phyloP scores from a whole-genome alignment of 1,140 invertebrate species.

The Drosophila yakuba region DNA sequence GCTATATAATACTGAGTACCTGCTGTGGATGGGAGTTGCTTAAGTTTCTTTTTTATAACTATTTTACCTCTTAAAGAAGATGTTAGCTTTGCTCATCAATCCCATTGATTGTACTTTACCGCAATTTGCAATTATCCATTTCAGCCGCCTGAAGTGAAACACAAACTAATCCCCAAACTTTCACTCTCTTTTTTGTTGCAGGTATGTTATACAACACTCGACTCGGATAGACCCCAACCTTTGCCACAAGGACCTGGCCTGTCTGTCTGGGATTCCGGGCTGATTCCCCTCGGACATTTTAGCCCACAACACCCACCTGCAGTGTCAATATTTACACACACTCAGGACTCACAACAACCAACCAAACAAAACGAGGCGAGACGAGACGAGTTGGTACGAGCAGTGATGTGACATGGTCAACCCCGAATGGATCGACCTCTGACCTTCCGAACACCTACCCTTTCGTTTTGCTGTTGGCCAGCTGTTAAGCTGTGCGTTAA shows the following conservation, averaged over 20 bases:
- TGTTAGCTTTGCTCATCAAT: background rate
- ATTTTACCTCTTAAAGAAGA: no score
- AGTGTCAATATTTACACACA: constrained; percentile 69
- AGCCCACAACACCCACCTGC: constrained; percentile 52
- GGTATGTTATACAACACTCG: constrained; percentile 44
- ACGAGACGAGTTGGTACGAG: constrained; percentile 19
- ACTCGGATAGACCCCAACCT: constrained; percentile 34
- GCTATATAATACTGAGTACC: no score
- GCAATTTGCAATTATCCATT: constrained; percentile 9
- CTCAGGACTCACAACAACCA: constrained; percentile 18
- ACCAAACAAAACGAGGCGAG: constrained; percentile 46
- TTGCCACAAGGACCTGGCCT: constrained; percentile 5
- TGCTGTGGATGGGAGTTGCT: no score
- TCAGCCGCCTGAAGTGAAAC: constrained; percentile 3
- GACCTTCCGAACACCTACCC: constrained; percentile 8
- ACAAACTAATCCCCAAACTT: constrained; percentile 14
- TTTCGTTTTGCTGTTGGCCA: constrained; percentile 3
- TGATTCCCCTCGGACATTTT: constrained; percentile 2
- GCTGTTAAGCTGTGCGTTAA: constrained; percentile 81
- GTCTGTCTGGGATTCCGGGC: constrained; percentile 13
- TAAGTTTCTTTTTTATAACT: background rate
- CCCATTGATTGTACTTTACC: background rate
- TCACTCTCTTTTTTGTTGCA: constrained; percentile 45
- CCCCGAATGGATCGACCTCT: background rate
- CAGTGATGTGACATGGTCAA: constrained; percentile 22